Evolutionary conservation across 1,140 invertebrate species (phyloP), one percentile per base, ranked within the genome.

Genomic region (Zophobas morio): DNA sequence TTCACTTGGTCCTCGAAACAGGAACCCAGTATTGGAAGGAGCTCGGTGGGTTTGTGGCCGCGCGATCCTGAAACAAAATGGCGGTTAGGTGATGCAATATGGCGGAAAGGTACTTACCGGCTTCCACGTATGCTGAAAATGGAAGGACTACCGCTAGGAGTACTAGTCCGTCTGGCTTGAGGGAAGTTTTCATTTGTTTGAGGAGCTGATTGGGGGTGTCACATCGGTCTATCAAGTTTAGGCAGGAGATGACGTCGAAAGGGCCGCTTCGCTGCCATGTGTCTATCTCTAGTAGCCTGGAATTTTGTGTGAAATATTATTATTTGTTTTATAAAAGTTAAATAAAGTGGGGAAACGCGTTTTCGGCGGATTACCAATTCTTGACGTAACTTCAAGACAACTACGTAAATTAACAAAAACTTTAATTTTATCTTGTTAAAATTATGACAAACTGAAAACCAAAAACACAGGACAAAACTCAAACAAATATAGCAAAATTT

Each of bases 181-280:
- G 85, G 1, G 91, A 89, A 3, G 85, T 83, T 57, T 88, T 89
- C 1, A 96, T 93, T 78, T 93, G 87, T 37, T 88, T 87, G 39
- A 98, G 87, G 78, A 99, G 89, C 35, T 89, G 90, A 35, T 93
- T 84, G 0, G 97, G 96, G 70, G 89, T 89, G 84, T 94, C 93
- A 88, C 96, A 98, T 70, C 97, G 90, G 87, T 99, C 97, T 75
- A 99, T 87, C 2, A 99, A 88, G 87, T 98, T 99, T 37, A 98
- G 86, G 86, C 95, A 97, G 70, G 93, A 91, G 70, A 98, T 93
- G 51, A 96, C 90, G 82, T 96, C 92, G 87, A 92, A 98, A 40
- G 89, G 86, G 33, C 88, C 85, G 1, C 87, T 80, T n/a, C 86
- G 82, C 82, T 87, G 86, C 96, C 96, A 98, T 1, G 88, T 86